Conservation (phyloP, 2,113 vertebrate genomes). For the Myrmecobius fasciatus region DNA sequence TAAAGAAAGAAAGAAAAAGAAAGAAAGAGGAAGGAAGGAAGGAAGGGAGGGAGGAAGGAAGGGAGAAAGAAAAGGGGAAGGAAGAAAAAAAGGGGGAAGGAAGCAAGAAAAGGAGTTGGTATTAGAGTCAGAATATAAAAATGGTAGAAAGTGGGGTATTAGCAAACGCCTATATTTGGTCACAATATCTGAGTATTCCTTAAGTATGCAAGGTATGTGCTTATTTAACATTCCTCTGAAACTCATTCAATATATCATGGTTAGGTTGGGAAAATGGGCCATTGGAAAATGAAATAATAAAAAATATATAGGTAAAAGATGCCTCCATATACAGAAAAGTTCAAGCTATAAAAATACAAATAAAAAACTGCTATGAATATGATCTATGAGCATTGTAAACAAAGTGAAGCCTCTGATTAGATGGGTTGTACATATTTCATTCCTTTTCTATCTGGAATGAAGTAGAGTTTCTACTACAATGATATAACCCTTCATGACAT, state of each 20-base stretch:
- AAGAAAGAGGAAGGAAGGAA: too few species aligned
- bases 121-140: neutral
- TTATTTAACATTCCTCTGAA: neutral
- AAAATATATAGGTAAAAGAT: constrained; percentile 14
- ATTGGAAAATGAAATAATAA: neutral
- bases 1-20: too few species aligned
- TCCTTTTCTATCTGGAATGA: neutral
- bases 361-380: constrained; percentile 13
- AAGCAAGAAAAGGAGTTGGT: neutral
- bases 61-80: too few species aligned
- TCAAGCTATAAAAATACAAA: constrained; percentile 18
- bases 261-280: neutral
- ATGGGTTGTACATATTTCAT: neutral
- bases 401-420: neutral
- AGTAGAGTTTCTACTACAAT: neutral
- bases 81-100: too few species aligned
- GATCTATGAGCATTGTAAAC: neutral
- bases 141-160: constrained; percentile 13
- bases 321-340: neutral
- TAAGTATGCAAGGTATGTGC: neutral
- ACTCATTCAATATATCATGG: neutral
- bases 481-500: neutral
- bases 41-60: too few species aligned
- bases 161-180: constrained; percentile 4
- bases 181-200: neutral